Conservation (phyloP, 2,113 vertebrate species). For the Empidonax traillii region DNA sequence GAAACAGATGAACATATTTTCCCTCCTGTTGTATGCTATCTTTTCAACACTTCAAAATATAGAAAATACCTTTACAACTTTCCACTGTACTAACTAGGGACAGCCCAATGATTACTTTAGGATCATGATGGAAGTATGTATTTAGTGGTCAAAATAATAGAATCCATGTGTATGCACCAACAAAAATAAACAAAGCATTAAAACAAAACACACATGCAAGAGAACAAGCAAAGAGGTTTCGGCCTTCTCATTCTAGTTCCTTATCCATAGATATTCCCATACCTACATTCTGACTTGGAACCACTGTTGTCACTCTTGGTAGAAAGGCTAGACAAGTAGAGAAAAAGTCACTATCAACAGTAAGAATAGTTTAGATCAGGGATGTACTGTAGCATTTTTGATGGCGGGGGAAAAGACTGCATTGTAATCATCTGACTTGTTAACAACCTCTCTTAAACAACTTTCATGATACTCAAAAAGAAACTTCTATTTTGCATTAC, state of each 20-base stretch:
- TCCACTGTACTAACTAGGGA: background rate
- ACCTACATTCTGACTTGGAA: background rate
- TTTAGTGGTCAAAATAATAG: background rate
- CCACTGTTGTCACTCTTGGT: background rate
- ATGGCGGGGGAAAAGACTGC: fast-evolving
- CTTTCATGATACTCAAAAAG: background rate
- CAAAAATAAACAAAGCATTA: background rate
- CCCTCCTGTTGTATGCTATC: background rate
- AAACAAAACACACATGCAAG: background rate
- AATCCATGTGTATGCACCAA: background rate
- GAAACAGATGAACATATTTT: background rate
- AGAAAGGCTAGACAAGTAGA: background rate
- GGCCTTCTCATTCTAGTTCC: background rate
- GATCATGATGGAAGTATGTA: background rate
- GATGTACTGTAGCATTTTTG: background rate
- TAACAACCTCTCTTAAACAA: background rate
- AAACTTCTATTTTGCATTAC: background rate
- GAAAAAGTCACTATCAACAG: background rate
- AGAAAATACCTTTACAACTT: background rate
- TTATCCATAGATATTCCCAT: background rate
- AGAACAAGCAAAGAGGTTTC: background rate
- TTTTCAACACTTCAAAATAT: background rate
- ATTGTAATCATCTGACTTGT: background rate
- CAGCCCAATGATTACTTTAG: background rate
- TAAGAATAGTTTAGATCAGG: background rate